Conservation (phyloP, 1,140 invertebrate species). For the Copidosoma floridanum region DNA sequence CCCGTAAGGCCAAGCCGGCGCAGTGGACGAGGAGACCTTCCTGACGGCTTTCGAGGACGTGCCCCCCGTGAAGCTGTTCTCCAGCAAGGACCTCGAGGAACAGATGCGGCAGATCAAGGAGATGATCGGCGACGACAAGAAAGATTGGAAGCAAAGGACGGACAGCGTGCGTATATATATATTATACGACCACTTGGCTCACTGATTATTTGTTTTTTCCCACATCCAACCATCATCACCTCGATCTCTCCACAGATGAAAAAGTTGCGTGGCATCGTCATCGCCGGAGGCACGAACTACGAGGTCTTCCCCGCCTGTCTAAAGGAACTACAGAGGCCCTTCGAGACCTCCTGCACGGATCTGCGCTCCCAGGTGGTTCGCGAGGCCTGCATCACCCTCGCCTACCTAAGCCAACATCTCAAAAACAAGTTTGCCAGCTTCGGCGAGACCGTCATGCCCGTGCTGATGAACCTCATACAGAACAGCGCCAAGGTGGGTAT, state of each 20-base stretch:
- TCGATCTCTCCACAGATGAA: slow-evolving; percentile 66
- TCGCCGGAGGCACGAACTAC: slow-evolving; percentile 75
- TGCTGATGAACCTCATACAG: slow-evolving; percentile 87
- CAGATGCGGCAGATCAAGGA: slow-evolving; percentile 74
- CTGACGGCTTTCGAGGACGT: slow-evolving; percentile 82
- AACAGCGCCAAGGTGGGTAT: slow-evolving; percentile 86
- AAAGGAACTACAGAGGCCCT: slow-evolving; percentile 76
- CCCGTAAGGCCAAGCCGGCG: slow-evolving; percentile 71
- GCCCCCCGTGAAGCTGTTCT: slow-evolving; percentile 79
- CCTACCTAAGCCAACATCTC: slow-evolving; percentile 83
- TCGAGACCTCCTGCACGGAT: slow-evolving; percentile 85
- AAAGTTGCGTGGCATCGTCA: slow-evolving; percentile 77
- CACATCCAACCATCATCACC: too few species aligned
- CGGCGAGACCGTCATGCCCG: slow-evolving; percentile 76
- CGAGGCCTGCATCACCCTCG: slow-evolving; percentile 92
- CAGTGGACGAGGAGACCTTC: slow-evolving; percentile 86
- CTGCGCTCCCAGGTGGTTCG: slow-evolving; percentile 88
- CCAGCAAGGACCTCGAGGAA: slow-evolving; percentile 80
- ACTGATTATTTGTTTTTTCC: not conserved
- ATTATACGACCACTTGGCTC: too few species aligned
- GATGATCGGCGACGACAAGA: slow-evolving; percentile 74
- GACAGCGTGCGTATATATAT: slow-evolving; percentile 69
- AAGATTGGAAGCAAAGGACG: slow-evolving; percentile 90
- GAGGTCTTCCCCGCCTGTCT: slow-evolving; percentile 80
- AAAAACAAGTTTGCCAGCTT: slow-evolving; percentile 83